Conservation (phyloP, 1,140 invertebrate genomes). For the Neuroterus valhalla region DNA sequence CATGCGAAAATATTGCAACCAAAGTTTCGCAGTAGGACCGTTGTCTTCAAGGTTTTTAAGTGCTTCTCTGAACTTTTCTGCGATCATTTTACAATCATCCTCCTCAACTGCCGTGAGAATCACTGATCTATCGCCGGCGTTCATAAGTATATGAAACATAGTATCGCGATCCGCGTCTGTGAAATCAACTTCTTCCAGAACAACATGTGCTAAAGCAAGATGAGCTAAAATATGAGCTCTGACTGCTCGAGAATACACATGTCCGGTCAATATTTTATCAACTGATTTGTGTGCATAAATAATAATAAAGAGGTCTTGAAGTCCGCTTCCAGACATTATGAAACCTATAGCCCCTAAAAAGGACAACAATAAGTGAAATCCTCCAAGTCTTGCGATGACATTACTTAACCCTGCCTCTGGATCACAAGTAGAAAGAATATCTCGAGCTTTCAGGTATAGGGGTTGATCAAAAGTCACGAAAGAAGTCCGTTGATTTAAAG, state of each 20-base stretch:
- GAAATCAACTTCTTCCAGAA: conserved; percentile 46
- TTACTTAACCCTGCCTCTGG: neutral
- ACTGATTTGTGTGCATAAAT: conserved; percentile 63
- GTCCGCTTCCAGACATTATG: conserved; percentile 68
- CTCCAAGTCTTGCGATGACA: conserved; percentile 52
- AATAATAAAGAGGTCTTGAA: conserved; percentile 61
- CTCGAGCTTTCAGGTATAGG: conserved; percentile 49
- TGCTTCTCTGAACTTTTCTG: too few species aligned
- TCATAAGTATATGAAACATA: too few species aligned
- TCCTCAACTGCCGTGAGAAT: too few species aligned
- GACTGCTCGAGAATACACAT: conserved; percentile 62
- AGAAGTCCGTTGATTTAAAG: conserved; percentile 48
- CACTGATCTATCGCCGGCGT: too few species aligned
- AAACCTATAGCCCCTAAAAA: conserved; percentile 68
- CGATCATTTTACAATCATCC: too few species aligned
- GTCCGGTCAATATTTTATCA: conserved; percentile 66
- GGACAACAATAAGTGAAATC: conserved; percentile 66
- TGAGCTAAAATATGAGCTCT: conserved; percentile 54
- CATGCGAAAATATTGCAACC: conserved; percentile 42
- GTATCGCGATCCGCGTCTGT: neutral
- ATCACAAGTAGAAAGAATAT: conserved; percentile 37
- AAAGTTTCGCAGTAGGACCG: conserved; percentile 60
- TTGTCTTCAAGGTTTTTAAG: neutral
- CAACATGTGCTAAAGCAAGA: conserved; percentile 54
- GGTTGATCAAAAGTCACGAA: conserved; percentile 65